phyloP scores from a whole-genome alignment of 1,140 invertebrate species.

The Mylabris phalerata region DNA sequence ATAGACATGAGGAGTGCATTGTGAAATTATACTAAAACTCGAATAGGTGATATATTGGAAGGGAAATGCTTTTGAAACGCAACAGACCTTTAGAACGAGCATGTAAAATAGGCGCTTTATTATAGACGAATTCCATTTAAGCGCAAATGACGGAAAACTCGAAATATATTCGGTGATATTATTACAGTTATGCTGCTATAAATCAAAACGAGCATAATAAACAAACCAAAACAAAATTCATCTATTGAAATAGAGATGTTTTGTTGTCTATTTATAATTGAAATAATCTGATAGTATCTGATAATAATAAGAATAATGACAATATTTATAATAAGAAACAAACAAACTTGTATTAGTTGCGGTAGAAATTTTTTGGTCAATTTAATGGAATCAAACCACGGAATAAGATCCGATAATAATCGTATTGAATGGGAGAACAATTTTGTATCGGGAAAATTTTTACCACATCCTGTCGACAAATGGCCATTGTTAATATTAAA shows the following conservation, averaged over 20 bases:
- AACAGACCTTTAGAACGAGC: constrained; percentile 28
- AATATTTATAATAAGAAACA: background rate
- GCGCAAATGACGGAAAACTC: constrained; percentile 31
- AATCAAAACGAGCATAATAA: background rate
- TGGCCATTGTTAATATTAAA: background rate
- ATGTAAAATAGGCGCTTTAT: constrained; percentile 35
- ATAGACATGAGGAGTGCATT: too few species aligned
- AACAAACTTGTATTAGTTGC: constrained; percentile 1
- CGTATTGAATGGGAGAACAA: constrained; percentile 1
- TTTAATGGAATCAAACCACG: constrained; percentile 2
- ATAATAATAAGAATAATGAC: too few species aligned
- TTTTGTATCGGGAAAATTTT: constrained; percentile 1
- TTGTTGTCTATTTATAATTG: too few species aligned
- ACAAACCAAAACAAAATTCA: too few species aligned
- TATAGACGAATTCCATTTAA: constrained; percentile 33
- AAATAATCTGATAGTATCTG: too few species aligned
- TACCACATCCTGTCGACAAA: constrained; percentile 7
- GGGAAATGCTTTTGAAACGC: constrained; percentile 17
- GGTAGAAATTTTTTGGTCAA: background rate
- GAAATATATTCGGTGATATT: constrained; percentile 1
- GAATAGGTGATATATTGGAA: constrained; percentile 22
- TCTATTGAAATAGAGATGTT: too few species aligned
- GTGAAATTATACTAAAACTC: too few species aligned
- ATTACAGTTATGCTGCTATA: background rate
- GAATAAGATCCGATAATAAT: constrained; percentile 1